phyloP scores from a whole-genome alignment of 2,888 invertebrate species.

The Choreutis nemorana region DNA sequence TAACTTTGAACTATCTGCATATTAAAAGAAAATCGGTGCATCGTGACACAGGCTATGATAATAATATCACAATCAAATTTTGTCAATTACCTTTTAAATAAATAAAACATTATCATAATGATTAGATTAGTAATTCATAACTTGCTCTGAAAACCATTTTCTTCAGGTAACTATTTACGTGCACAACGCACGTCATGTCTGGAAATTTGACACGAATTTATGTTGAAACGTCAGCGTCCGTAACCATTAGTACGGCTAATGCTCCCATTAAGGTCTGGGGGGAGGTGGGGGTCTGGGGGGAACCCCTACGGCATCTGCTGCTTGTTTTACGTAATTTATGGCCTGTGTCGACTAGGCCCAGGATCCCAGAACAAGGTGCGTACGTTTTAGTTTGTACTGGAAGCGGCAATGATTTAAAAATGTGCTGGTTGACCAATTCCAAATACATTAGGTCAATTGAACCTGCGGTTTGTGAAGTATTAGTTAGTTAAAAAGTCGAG shows the following conservation, averaged over 20 bases:
- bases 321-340: conserved; percentile 66
- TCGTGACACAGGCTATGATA: too few relatives aligned
- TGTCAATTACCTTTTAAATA: too few relatives aligned
- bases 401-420: conserved; percentile 19
- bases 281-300: conserved; percentile 22
- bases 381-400: conserved; percentile 16
- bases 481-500: too few relatives aligned
- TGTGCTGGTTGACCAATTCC: too few relatives aligned
- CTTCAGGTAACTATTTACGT: neutral
- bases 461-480: too few relatives aligned
- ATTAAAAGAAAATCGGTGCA: too few relatives aligned
- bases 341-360: conserved; percentile 38
- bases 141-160: neutral
- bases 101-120: too few relatives aligned
- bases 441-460: too few relatives aligned
- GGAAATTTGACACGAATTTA: conserved; percentile 60
- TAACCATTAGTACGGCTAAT: conserved; percentile 62
- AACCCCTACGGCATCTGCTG: conserved; percentile 50
- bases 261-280: conserved; percentile 51
- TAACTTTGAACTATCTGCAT: too few relatives aligned
- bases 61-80: too few relatives aligned
- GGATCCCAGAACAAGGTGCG: conserved; percentile 36
- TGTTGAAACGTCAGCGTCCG: conserved; percentile 57
- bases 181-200: too few relatives aligned
- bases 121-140: too few relatives aligned